phyloP scores from a whole-genome alignment of 1,140 invertebrate genomes.

The Sweltsa coloradensis region DNA sequence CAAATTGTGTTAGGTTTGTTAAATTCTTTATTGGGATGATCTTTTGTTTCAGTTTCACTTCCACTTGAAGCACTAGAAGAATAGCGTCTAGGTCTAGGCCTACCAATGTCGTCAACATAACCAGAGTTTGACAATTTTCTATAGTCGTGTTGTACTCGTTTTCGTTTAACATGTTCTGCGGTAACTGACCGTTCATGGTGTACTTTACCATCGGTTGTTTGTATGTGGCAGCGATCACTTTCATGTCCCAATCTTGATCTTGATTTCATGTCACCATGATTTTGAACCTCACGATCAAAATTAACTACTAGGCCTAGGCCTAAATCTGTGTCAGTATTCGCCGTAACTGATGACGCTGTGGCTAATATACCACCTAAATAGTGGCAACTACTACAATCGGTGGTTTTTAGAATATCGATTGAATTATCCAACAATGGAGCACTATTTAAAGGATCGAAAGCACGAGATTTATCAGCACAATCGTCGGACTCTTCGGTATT shows the following conservation, averaged over 20 bases:
- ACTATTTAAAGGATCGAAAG: conserved; percentile 9
- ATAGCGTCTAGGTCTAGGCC: no score
- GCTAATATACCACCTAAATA: conserved; percentile 17
- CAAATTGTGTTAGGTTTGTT: background rate
- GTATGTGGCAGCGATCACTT: background rate
- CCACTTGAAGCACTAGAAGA: conserved; percentile 11
- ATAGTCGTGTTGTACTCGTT: conserved; percentile 18
- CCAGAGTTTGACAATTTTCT: conserved; percentile 18
- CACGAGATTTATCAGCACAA: conserved; percentile 13
- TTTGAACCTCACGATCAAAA: no score
- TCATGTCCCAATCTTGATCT: no score
- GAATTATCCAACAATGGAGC: conserved; percentile 13
- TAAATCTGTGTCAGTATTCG: no score
- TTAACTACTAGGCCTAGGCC: no score
- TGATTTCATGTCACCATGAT: no score
- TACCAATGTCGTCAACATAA: conserved; percentile 18
- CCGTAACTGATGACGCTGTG: conserved; percentile 10
- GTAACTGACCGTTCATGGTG: background rate
- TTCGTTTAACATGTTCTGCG: conserved; percentile 15
- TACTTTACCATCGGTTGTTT: conserved; percentile 2
- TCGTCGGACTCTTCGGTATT: conserved; percentile 21
- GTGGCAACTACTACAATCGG: conserved; percentile 16
- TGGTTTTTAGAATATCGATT: conserved; percentile 13
- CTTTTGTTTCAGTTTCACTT: conserved; percentile 11
- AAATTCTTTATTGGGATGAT: background rate